These are phyloP conservation scores for Elaeidobius kamerunicus DNA, from an alignment of 2,888 invertebrate genomes.

Conservation along the genomic window DNA sequence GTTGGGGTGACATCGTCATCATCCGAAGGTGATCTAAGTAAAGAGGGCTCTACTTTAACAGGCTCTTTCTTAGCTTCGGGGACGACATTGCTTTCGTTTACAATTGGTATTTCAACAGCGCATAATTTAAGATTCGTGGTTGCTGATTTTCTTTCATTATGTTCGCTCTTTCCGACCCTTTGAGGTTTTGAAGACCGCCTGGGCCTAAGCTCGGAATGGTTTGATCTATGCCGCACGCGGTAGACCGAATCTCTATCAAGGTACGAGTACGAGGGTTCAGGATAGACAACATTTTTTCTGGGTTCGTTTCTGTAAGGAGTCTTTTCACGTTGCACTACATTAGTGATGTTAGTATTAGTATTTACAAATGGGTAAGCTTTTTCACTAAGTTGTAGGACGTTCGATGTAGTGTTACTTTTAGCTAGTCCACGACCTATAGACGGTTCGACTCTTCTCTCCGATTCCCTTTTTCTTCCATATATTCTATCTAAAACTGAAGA, in stretches of 20 bases:
- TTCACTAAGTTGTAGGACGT: slow-evolving; percentile 59
- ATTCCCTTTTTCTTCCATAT: slow-evolving; percentile 58
- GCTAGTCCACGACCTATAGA: slow-evolving; percentile 53
- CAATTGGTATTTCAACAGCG: slow-evolving; percentile 52
- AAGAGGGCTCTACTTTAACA: slow-evolving; percentile 29
- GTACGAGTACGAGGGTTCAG: slow-evolving; percentile 46
- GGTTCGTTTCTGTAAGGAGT: slow-evolving; percentile 59
- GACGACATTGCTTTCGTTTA: slow-evolving; percentile 6
- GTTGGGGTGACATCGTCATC: slow-evolving; percentile 50
- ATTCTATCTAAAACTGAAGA: slow-evolving; percentile 71
- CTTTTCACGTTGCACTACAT: slow-evolving; percentile 59
- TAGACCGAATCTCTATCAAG: slow-evolving; percentile 45
- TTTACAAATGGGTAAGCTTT: slow-evolving; percentile 61
- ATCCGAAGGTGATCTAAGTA: slow-evolving; percentile 30
- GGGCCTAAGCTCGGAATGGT: slow-evolving; percentile 47
- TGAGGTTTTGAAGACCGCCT: slow-evolving; percentile 53
- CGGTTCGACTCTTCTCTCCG: slow-evolving; percentile 70
- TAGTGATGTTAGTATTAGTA: slow-evolving; percentile 33
- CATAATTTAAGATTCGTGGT: slow-evolving; percentile 53
- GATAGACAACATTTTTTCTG: slow-evolving; percentile 33
- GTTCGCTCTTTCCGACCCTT: slow-evolving; percentile 61
- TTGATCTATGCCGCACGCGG: slow-evolving; percentile 46
- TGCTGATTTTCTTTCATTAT: slow-evolving; percentile 57
- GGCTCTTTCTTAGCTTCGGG: slow-evolving; percentile 6
- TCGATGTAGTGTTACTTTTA: slow-evolving; percentile 66